phyloP scores from a whole-genome alignment of 2,113 vertebrate genomes.

The Zeus faber region DNA sequence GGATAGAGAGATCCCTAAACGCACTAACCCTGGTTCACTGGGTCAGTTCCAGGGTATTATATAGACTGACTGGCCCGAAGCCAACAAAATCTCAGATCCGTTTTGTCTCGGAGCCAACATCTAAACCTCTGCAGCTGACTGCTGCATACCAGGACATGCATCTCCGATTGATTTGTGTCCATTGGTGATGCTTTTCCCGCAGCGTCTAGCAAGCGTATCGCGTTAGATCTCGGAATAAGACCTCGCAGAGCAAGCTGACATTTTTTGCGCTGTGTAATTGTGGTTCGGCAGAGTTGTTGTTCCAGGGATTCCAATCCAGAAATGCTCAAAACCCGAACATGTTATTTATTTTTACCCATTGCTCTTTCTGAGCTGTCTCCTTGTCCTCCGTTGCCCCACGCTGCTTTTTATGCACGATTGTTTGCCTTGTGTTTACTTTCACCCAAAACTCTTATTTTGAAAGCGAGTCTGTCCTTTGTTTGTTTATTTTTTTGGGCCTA shows the following conservation, averaged over 20 bases:
- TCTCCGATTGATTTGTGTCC: neutral
- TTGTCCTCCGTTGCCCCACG: neutral
- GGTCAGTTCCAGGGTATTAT: too few species aligned
- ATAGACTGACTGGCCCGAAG: too few species aligned
- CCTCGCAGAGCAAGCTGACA: neutral
- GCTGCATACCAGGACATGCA: neutral
- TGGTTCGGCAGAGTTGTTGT: neutral
- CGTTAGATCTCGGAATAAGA: constrained; percentile 1
- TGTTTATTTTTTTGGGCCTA: constrained; percentile 11
- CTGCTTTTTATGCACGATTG: neutral
- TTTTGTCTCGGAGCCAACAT: too few species aligned
- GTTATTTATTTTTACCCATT: too few species aligned
- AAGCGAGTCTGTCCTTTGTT: neutral
- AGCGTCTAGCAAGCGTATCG: neutral
- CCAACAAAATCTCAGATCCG: too few species aligned
- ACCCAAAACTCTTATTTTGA: neutral
- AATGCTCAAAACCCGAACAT: neutral
- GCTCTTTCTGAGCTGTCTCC: neutral
- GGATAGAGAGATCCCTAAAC: too few species aligned
- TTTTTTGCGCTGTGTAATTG: neutral
- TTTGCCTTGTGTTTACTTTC: neutral
- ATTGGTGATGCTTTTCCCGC: neutral
- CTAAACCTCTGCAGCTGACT: constrained; percentile 3
- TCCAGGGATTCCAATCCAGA: neutral
- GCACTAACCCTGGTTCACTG: too few species aligned